phyloP scores from a whole-genome alignment of 2,113 vertebrate species.

The Ophiodon elongatus region DNA sequence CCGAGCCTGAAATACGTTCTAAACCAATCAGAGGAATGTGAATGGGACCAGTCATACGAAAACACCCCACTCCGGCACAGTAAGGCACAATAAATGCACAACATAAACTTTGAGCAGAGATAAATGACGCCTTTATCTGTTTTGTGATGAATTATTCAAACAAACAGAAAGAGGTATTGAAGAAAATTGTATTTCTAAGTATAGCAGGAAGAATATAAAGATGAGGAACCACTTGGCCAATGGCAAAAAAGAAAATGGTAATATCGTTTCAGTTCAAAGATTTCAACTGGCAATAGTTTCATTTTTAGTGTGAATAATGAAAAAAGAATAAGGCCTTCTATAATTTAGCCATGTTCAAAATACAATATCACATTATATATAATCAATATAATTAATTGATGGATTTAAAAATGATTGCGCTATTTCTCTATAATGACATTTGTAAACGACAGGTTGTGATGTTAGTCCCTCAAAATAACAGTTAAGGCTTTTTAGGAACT shows the following conservation, averaged over 20 bases:
- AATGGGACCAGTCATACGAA: background rate
- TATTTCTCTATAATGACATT: background rate
- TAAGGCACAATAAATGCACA: background rate
- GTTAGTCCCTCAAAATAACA: slow-evolving; percentile 2
- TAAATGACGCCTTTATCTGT: background rate
- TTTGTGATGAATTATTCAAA: slow-evolving; percentile 14
- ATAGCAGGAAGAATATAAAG: background rate
- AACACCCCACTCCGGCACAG: background rate
- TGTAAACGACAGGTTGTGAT: background rate
- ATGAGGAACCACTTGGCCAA: background rate
- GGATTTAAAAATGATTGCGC: background rate
- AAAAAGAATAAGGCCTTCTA: too few species aligned
- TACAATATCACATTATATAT: background rate
- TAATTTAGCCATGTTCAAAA: background rate
- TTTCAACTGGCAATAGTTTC: background rate
- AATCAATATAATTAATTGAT: background rate
- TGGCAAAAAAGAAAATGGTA: background rate
- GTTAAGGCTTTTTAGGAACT: background rate
- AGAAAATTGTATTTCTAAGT: background rate
- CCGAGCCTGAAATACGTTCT: background rate
- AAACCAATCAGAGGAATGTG: background rate
- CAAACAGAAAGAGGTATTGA: background rate
- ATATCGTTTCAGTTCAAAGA: background rate
- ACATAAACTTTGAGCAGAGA: background rate
- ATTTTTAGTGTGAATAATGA: background rate